Evolutionary conservation across 2,113 vertebrate genomes (phyloP).

Genomic region (Sardina pilchardus): DNA sequence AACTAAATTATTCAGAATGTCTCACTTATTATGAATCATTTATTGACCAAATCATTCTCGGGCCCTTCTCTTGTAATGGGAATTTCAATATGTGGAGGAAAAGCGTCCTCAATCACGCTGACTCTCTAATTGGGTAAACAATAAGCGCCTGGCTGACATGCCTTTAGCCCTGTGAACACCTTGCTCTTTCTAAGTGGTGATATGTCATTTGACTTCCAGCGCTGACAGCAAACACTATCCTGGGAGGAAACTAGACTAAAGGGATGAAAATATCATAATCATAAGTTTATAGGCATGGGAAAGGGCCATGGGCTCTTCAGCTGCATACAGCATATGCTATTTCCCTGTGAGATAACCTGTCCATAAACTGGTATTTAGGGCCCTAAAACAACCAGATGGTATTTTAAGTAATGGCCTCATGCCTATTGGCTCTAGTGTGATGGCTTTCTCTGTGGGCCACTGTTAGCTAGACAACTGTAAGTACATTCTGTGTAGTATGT

Average conservation of each 20-base stretch:
- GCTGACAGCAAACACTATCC: not conserved
- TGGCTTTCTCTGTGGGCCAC: not conserved
- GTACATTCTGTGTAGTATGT: not conserved
- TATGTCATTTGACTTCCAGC: not conserved
- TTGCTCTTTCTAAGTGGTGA: not conserved
- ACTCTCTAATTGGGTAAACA: constrained; percentile 11
- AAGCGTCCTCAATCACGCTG: constrained; percentile 1
- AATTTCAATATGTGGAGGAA: constrained; percentile 6
- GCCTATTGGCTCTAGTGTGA: not conserved
- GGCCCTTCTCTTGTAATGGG: constrained; percentile 6
- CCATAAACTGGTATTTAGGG: not conserved
- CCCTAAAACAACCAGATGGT: too few species aligned
- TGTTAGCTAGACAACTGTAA: not conserved
- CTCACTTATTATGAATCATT: constrained; percentile 42
- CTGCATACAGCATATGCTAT: not conserved
- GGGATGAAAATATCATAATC: not conserved
- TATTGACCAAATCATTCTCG: constrained; percentile 26
- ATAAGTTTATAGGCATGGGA: too few species aligned
- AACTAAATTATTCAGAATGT: constrained; percentile 35
- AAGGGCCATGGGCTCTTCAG: too few species aligned
- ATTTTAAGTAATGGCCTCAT: too few species aligned
- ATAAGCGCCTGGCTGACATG: not conserved
- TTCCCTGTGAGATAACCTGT: not conserved
- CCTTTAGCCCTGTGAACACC: not conserved
- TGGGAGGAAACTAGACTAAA: not conserved